Conservation (phyloP, 2,797 vertebrate genomes). For the Sebastolobus altivelis region DNA sequence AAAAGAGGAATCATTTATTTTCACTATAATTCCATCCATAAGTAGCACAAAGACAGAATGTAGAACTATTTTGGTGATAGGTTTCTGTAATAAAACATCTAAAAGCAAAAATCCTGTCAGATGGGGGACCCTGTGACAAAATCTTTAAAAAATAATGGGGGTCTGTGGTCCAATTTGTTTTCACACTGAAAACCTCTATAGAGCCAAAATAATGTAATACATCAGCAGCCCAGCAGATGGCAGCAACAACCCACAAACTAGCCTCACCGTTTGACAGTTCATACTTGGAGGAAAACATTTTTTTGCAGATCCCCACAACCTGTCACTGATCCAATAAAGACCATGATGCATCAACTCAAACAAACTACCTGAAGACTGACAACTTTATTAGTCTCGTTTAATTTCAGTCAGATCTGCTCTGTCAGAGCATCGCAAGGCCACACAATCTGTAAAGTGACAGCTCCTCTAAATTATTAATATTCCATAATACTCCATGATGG, state of each 20-base stretch:
- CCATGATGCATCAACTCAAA: not conserved
- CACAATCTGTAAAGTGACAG: conserved; percentile 23
- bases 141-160: too few species aligned
- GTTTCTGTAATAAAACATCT: too few species aligned
- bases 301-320: not conserved
- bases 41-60: too few species aligned
- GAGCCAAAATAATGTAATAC: conserved; percentile 13
- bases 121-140: too few species aligned
- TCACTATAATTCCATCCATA: too few species aligned
- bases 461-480: conserved; percentile 1
- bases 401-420: conserved; percentile 2
- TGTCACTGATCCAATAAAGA: not conserved
- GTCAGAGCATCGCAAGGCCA: not conserved
- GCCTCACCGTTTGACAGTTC: not conserved
- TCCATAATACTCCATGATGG: not conserved
- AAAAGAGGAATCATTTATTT: too few species aligned
- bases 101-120: too few species aligned
- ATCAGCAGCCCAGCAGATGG: conserved; percentile 64
- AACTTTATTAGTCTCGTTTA: conserved; percentile 29
- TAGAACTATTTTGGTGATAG: too few species aligned
- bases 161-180: too few species aligned
- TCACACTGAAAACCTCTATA: too few species aligned
- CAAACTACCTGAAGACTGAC: conserved; percentile 3
- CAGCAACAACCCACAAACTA: conserved; percentile 58
- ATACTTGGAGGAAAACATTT: not conserved